Evolutionary conservation across 1,140 invertebrate genomes (phyloP), one percentile per base, ranked within the genome.

Genomic region (Drosophila bipectinata): DNA sequence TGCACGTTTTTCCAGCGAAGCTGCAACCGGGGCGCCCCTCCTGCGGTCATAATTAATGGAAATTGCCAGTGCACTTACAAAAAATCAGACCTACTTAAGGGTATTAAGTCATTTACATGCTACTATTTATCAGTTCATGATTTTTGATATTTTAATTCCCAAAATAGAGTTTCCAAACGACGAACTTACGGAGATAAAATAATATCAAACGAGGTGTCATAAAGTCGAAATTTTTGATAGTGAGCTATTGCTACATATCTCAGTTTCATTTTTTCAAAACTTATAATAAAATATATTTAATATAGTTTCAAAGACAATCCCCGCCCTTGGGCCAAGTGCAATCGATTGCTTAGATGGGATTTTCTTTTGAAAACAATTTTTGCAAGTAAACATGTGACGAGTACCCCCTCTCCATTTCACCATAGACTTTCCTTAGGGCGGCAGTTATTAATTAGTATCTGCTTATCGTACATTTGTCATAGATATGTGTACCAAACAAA

Each of bases 1-100:
- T 88, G 83, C 83, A 88, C 83, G 83, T 88, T 88, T 88, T 88
- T 88, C 79, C 83, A 88, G 83, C 79, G 83, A 88, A 88, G 76
- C 79, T 54, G 77, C 45, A 56, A 75, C 18, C 47, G 54, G 58
- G 30, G 68, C 64, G 66, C 64, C 55, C 69, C 60, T 73, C 67
- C 61, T 62, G 64, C 53, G 79, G 76, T 83, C 79, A 88, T 88
- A 88, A 88, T 88, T 88, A 88, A 89, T 88, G 84, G 73, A 83
- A 85, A 79, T 77, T 64, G 63, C 59, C 54, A 41, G 59, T 72
- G 53, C 79, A 60, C 72, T 78, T 52, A 12, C 56, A 51, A 79
- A 59, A 60, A 77, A 67, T 59, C 15, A 47, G 10, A 10, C 10
- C 3, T 4, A 37, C 21, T 21, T 12, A 37, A 10, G 34, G 34